Evolutionary conservation across 2,888 invertebrate genomes (phyloP).

Genomic region (Choristoneura rosaceana): DNA sequence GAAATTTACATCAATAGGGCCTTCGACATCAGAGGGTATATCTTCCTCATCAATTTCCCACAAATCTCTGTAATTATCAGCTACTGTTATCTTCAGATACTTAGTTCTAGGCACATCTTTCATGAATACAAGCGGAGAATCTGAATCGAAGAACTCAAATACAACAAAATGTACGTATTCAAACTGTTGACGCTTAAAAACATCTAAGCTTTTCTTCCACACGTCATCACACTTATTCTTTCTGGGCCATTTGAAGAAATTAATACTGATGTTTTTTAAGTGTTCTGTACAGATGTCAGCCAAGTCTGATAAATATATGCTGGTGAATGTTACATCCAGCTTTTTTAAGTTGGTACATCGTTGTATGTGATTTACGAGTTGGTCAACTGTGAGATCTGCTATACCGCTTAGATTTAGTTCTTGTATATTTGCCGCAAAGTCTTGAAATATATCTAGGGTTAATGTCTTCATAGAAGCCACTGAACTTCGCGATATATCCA

Average conservation of each 20-base stretch:
- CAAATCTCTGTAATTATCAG: slow-evolving; percentile 55
- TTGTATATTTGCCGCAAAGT: slow-evolving; percentile 49
- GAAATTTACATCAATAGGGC: slow-evolving; percentile 44
- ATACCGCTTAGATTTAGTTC: slow-evolving; percentile 56
- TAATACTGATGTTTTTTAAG: slow-evolving; percentile 54
- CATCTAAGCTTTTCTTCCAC: slow-evolving; percentile 46
- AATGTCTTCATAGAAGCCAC: slow-evolving; percentile 51
- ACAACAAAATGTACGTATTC: slow-evolving; percentile 55
- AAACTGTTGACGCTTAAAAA: slow-evolving; percentile 53
- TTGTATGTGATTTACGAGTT: slow-evolving; percentile 48
- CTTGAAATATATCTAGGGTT: slow-evolving; percentile 49
- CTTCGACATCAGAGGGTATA: slow-evolving; percentile 34
- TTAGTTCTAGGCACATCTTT: slow-evolving; percentile 49
- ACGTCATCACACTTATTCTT: slow-evolving; percentile 45
- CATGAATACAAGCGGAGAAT: slow-evolving; percentile 53
- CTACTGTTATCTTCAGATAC: slow-evolving; percentile 55
- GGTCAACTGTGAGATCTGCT: slow-evolving; percentile 51
- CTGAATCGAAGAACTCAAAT: slow-evolving; percentile 53
- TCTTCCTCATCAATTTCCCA: slow-evolving; percentile 46
- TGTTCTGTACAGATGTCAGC: slow-evolving; percentile 51
- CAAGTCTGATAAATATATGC: slow-evolving; percentile 55
- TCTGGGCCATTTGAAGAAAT: slow-evolving; percentile 54
- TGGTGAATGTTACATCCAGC: slow-evolving; percentile 59
- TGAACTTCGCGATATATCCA: slow-evolving; percentile 52
- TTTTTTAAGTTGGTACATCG: slow-evolving; percentile 51